These are phyloP conservation scores for Epinotia demarniana DNA, from an alignment of 2,888 invertebrate species.

Conservation along the genomic window DNA sequence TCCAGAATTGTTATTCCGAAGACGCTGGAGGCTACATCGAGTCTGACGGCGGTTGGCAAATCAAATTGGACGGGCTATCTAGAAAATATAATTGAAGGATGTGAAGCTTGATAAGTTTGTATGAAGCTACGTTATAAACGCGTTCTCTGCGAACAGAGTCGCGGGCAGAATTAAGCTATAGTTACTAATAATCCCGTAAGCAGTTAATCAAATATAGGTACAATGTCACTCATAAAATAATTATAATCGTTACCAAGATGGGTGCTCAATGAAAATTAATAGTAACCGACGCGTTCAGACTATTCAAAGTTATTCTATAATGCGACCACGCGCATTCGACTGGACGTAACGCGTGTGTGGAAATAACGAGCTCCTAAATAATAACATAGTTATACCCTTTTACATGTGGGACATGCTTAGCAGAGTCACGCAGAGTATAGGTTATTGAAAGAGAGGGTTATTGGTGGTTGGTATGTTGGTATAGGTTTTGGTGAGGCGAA, in stretches of 20 bases:
- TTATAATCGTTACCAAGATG: neutral
- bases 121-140: too few species aligned
- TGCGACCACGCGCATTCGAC: constrained; percentile 19
- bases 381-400: neutral
- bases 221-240: too few species aligned
- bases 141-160: too few species aligned
- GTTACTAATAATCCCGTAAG: too few species aligned
- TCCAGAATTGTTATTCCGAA: constrained; percentile 44
- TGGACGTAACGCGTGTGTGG: constrained; percentile 10
- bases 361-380: constrained; percentile 7
- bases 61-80: constrained; percentile 23
- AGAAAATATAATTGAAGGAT: constrained; percentile 22
- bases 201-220: too few species aligned
- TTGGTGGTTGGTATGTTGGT: neutral
- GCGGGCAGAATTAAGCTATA: too few species aligned
- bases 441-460: neutral
- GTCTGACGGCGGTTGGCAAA: constrained; percentile 21
- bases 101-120: neutral
- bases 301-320: constrained; percentile 30
- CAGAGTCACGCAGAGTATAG: neutral
- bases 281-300: constrained; percentile 1
- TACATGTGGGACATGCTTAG: neutral
- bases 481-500: neutral
- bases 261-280: neutral
- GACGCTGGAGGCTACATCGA: constrained; percentile 27